These are phyloP conservation scores for Plectrocnemia conspersa DNA, from an alignment of 1,140 invertebrate species.

Conservation along the genomic window DNA sequence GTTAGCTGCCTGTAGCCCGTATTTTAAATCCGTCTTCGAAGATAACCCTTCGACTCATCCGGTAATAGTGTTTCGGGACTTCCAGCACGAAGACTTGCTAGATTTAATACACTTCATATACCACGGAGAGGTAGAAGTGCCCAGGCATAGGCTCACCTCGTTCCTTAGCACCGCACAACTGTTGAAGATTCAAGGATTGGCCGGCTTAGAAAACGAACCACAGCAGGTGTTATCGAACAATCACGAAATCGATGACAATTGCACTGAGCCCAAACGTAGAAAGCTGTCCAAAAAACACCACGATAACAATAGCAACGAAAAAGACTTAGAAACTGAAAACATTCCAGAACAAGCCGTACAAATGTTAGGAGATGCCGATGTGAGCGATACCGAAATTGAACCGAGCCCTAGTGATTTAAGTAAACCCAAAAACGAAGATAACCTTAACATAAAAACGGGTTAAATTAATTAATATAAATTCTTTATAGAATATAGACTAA, in stretches of 20 bases:
- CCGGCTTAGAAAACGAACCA: slow-evolving; percentile 42
- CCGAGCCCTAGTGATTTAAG: no score
- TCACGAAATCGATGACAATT: no score
- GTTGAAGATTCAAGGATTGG: slow-evolving; percentile 82
- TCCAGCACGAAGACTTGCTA: slow-evolving; percentile 74
- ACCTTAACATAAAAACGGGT: no score
- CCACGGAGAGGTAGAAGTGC: slow-evolving; percentile 84
- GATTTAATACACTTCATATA: slow-evolving; percentile 84
- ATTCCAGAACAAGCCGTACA: slow-evolving; percentile 22
- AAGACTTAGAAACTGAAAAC: neutral
- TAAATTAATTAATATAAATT: neutral
- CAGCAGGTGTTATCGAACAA: no score
- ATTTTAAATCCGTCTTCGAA: slow-evolving; percentile 78
- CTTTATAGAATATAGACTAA: neutral
- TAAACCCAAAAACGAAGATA: no score
- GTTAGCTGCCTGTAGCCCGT: slow-evolving; percentile 76
- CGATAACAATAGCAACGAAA: neutral
- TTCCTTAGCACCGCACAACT: slow-evolving; percentile 85
- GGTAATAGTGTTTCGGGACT: slow-evolving; percentile 80
- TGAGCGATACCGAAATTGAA: no score
- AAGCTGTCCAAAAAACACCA: no score
- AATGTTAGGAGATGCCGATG: slow-evolving; percentile 7
- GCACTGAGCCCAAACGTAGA: no score
- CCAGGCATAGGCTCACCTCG: slow-evolving; percentile 78
- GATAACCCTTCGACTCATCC: slow-evolving; percentile 82